Conservation (phyloP, 92 coral and sea anemone species). For the Siderastrea radians region DNA sequence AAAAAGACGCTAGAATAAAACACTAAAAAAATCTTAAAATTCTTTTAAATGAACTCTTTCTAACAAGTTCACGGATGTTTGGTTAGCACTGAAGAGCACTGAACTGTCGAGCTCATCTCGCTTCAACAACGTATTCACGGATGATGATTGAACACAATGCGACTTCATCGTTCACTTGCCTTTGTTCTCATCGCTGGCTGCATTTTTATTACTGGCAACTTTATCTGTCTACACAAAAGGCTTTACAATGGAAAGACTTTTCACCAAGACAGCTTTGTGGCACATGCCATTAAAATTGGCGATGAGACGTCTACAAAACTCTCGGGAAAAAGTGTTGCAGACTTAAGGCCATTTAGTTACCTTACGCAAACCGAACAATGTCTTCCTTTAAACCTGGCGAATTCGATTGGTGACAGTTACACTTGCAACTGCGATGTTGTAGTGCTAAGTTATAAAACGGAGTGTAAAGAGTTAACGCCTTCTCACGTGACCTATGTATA, state of each 20-base stretch:
- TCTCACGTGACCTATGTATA: constrained; percentile 21
- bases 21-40: no score
- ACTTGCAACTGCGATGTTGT: constrained; percentile 37
- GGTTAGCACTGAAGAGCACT: no score
- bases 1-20: no score
- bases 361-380: no score
- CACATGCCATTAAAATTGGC: neutral
- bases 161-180: neutral
- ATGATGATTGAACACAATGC: neutral
- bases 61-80: no score
- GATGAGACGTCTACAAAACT: neutral
- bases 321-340: no score
- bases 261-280: no score
- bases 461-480: constrained; percentile 13
- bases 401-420: constrained; percentile 6
- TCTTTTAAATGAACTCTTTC: no score
- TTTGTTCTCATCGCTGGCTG: neutral
- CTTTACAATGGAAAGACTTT: no score
- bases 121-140: no score
- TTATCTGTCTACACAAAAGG: neutral
- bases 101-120: no score
- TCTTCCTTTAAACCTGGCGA: constrained; percentile 1
- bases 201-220: neutral
- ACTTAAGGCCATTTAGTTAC: no score
- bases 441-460: constrained; percentile 33